A percentile compares a stretch with the other conserved stretches of the same genome.
Evolutionary conservation across 2,888 invertebrate species (phyloP).

Genomic region (Watsonalla cultraria): DNA sequence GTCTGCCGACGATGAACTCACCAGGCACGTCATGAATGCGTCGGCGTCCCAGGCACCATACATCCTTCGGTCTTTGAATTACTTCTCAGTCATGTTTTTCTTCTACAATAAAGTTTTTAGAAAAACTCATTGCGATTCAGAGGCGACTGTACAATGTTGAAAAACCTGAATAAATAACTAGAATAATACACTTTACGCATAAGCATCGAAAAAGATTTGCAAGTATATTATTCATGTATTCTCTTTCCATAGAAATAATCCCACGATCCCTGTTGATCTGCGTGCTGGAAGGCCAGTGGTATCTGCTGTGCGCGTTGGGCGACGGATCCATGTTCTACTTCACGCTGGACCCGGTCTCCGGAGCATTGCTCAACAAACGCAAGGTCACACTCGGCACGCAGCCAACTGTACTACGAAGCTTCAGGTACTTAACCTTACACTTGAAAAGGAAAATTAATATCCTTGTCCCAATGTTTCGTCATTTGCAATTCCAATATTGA

Average conservation of each 20-base stretch:
- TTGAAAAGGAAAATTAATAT: not conserved
- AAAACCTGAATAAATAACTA: too few species aligned
- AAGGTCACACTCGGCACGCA: constrained; percentile 98
- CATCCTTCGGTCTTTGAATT: too few species aligned
- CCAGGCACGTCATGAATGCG: too few species aligned
- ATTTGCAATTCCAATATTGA: too few species aligned
- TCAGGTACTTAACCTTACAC: constrained; percentile 72
- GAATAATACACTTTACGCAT: too few species aligned
- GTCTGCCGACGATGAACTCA: too few species aligned
- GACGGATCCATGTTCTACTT: constrained; percentile 99
- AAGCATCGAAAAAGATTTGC: too few species aligned
- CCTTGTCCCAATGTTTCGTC: not conserved
- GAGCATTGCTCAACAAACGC: constrained; percentile 91
- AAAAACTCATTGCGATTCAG: too few species aligned
- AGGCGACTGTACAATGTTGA: too few species aligned
- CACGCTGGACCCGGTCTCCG: constrained; percentile 86
- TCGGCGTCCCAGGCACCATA: too few species aligned
- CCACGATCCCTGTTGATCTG: constrained; percentile 97
- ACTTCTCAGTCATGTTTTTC: too few species aligned
- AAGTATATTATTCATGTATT: not conserved
- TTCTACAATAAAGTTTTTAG: too few species aligned
- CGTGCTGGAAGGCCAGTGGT: constrained; percentile 94
- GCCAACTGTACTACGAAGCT: constrained; percentile 94
- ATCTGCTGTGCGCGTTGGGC: constrained; percentile 94
- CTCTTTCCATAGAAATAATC: constrained; percentile 87